These are phyloP conservation scores for Trachymyrmex cornetzi DNA, from an alignment of 1,140 invertebrate genomes.

Conservation along the genomic window DNA sequence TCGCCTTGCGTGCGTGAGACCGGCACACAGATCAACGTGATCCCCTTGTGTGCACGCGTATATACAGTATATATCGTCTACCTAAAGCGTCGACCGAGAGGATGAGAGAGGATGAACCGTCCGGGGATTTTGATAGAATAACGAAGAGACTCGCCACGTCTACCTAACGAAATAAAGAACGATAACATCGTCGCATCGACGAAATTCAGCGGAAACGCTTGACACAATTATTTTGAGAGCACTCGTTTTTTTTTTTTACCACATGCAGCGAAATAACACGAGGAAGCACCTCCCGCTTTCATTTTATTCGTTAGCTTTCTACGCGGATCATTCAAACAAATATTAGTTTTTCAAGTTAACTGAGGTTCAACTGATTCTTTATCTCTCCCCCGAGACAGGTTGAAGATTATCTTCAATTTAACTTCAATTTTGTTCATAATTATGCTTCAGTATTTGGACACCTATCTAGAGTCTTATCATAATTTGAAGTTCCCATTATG, in stretches of 20 bases:
- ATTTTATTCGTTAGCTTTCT: neutral
- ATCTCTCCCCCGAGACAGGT: neutral
- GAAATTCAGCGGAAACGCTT: conserved; percentile 51
- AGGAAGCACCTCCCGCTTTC: neutral
- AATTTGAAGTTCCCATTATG: neutral
- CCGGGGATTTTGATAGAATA: conserved; percentile 63
- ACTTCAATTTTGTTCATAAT: conserved; percentile 4
- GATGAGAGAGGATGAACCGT: conserved; percentile 53
- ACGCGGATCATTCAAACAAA: neutral
- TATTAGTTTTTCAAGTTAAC: conserved; percentile 6
- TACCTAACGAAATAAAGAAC: conserved; percentile 50
- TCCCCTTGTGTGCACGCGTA: conserved; percentile 31
- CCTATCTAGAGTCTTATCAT: neutral
- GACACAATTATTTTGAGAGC: conserved; percentile 55
- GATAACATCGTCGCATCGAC: conserved; percentile 47
- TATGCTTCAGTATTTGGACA: neutral
- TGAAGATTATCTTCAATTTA: conserved; percentile 26
- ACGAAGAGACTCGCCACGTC: conserved; percentile 54
- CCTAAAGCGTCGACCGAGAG: conserved; percentile 12
- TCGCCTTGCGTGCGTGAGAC: conserved; percentile 72
- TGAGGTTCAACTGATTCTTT: neutral
- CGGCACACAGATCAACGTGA: conserved; percentile 49
- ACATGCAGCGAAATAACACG: neutral
- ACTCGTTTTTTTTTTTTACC: neutral
- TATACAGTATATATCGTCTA: conserved; percentile 27